Conservation (phyloP, 2,113 vertebrate species). For the Cyprinus carpio region DNA sequence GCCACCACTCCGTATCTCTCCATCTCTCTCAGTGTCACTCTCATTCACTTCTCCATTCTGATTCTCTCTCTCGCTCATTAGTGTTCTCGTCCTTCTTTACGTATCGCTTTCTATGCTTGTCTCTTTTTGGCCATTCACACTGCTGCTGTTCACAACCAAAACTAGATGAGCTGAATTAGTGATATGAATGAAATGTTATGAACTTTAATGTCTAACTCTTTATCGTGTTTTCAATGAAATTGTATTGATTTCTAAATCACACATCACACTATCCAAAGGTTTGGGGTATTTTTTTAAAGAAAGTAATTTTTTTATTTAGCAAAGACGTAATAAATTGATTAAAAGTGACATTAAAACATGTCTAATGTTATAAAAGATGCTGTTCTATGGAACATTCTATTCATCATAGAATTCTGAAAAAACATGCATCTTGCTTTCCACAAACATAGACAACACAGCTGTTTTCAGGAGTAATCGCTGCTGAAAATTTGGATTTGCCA, state of each 20-base stretch:
- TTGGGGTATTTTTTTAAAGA: background rate
- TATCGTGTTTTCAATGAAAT: background rate
- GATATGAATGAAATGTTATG: background rate
- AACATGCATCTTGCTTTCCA: background rate
- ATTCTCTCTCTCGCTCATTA: slow-evolving; percentile 54
- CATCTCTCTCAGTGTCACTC: slow-evolving; percentile 34
- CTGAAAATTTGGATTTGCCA: background rate
- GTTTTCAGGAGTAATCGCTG: background rate
- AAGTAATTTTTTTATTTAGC: background rate
- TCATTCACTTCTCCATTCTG: slow-evolving; percentile 40
- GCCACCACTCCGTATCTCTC: slow-evolving; percentile 35
- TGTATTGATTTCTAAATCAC: background rate
- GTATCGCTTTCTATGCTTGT: background rate
- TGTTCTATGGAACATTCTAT: background rate
- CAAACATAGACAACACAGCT: background rate
- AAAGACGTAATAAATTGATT: background rate
- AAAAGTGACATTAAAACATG: background rate
- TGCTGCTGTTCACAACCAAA: background rate
- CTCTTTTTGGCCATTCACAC: background rate
- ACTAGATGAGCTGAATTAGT: background rate
- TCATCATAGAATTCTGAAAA: background rate
- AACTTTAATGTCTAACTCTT: background rate
- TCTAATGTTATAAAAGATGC: background rate
- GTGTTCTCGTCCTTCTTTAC: slow-evolving; percentile 11
- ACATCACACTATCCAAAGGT: background rate